Evolutionary conservation across 1,140 invertebrate species (phyloP).

Genomic region (Scaptodrosophila lebanonensis): DNA sequence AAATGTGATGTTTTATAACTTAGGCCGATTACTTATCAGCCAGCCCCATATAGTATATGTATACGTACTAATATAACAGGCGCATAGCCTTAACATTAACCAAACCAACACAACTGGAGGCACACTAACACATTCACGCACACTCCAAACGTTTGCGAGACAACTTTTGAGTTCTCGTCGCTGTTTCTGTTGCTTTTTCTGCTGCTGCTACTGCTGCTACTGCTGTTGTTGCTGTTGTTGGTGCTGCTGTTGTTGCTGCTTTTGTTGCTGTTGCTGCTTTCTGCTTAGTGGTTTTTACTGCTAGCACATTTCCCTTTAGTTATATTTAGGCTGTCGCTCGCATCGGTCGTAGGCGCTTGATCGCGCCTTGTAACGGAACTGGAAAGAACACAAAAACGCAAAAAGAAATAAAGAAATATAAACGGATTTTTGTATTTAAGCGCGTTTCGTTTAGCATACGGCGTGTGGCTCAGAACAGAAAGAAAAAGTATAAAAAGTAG

Average conservation of each 20-base stretch:
- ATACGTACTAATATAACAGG: too few species aligned
- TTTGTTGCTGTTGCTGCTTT: slow-evolving; percentile 34
- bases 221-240: slow-evolving; percentile 17
- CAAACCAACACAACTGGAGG: slow-evolving; percentile 19
- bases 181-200: slow-evolving; percentile 12
- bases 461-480: slow-evolving; percentile 21
- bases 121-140: slow-evolving; percentile 28
- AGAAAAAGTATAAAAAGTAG: slow-evolving; percentile 23
- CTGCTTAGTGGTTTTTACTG: slow-evolving; percentile 69
- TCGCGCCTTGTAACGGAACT: too few species aligned
- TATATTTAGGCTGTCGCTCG: slow-evolving; percentile 63
- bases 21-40: too few species aligned
- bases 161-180: slow-evolving; percentile 11
- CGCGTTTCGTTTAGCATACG: too few species aligned
- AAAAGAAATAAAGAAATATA: slow-evolving; percentile 6
- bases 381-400: slow-evolving; percentile 16
- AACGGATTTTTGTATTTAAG: too few species aligned
- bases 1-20: too few species aligned
- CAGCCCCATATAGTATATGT: too few species aligned
- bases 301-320: slow-evolving; percentile 69
- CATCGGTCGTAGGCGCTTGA: slow-evolving; percentile 54
- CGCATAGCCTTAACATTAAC: too few species aligned
- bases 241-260: slow-evolving; percentile 15
- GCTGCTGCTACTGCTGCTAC: slow-evolving; percentile 22
- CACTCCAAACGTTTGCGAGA: slow-evolving; percentile 23